Conservation (phyloP, 2,797 vertebrate species). For the Varecia variegata region DNA sequence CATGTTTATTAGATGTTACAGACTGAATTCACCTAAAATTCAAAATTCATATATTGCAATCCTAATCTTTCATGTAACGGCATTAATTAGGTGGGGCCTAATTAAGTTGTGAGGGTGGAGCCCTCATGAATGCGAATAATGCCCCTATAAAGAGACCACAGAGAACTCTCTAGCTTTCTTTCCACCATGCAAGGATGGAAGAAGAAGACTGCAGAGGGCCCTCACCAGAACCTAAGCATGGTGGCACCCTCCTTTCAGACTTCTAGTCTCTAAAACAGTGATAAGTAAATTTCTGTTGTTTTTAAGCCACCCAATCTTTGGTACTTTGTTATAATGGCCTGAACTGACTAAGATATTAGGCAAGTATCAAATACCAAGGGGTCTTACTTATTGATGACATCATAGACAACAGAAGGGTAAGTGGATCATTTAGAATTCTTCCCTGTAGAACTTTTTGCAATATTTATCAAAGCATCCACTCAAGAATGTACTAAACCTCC, state of each 20-base stretch:
- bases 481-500: neutral
- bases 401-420: neutral
- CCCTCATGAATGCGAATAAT: neutral
- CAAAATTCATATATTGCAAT: neutral
- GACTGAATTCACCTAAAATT: neutral
- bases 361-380: neutral
- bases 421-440: neutral
- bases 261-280: neutral
- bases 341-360: neutral
- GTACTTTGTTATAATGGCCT: neutral
- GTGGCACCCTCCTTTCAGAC: neutral
- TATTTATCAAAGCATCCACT: neutral
- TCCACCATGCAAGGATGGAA: neutral
- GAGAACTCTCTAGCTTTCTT: neutral
- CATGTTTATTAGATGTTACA: neutral
- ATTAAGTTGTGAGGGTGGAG: neutral
- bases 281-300: neutral
- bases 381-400: slow-evolving; percentile 31
- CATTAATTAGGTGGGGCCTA: neutral
- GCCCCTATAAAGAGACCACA: neutral
- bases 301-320: neutral
- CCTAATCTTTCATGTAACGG: neutral
- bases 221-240: neutral
- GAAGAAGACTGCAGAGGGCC: neutral
- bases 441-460: neutral